phyloP scores from a whole-genome alignment of 2,888 invertebrate genomes.

The Brachycybe producta region DNA sequence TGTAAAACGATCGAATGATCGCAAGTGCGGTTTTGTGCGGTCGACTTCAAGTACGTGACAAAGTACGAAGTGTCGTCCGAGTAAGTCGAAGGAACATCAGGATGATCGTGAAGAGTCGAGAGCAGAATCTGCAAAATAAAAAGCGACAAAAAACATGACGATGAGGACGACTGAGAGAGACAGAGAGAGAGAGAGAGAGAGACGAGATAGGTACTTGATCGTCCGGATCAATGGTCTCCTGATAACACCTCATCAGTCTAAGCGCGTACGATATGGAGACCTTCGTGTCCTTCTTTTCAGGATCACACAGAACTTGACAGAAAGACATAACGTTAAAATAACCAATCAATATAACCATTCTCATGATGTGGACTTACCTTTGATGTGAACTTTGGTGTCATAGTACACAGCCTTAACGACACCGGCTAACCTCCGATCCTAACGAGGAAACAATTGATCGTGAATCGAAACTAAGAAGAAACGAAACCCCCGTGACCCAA shows the following conservation, averaged over 20 bases:
- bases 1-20: constrained; percentile 16
- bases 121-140: neutral
- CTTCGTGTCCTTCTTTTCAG: constrained; percentile 22
- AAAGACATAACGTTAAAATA: neutral
- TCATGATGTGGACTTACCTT: constrained; percentile 42
- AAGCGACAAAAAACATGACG: neutral
- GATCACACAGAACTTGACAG: constrained; percentile 25
- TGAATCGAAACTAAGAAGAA: neutral
- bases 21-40: neutral
- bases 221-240: constrained; percentile 29
- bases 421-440: constrained; percentile 2
- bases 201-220: too few species aligned
- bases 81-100: neutral
- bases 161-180: too few species aligned
- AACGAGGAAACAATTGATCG: neutral
- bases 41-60: constrained; percentile 1
- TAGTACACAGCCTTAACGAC: constrained; percentile 44
- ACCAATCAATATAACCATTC: neutral
- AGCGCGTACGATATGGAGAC: constrained; percentile 43
- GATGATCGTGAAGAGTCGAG: neutral
- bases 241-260: constrained; percentile 45
- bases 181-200: too few species aligned
- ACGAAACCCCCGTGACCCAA: neutral
- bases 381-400: constrained; percentile 53
- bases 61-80: neutral